Base-by-base conservation (phyloP, 2,113 vertebrate genomes). In the Mesitornis unicolor region DNA sequence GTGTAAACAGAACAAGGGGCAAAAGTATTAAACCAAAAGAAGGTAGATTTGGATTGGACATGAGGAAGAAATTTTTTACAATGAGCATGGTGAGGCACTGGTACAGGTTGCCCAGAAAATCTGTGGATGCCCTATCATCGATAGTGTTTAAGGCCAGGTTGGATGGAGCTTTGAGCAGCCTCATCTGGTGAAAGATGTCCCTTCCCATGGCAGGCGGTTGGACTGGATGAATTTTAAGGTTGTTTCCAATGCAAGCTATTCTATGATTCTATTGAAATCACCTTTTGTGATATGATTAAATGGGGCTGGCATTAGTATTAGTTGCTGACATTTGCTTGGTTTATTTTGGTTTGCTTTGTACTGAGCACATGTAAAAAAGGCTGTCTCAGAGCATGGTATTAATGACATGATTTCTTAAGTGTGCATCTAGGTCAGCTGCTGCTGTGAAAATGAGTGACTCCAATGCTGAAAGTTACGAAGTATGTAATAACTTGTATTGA, bases 381-480 rank as follows among this genome's bases (percentile, higher is more conserved):
- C 61, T 40, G 73, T 81, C 45, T 90, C 25, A 11, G 48, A 48
- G 42, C 24, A 25, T 11, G 36, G 8, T 11, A 22, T 36, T 67
- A 80, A 93, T 83, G 40, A 21, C 18, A 13, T 6, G 59, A 22
- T 82, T 94, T 92, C 33, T 56, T 33, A 20, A 65, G 12, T 4
- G 17, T 60, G 85, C 60, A 68, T 64, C 74, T 22, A n/a, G 87
- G 76, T 91, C 80, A 84, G 86, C 50, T 80, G 61, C 76, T 92
- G 87, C 92, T 95, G 38, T 51, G 53, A 80, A 74, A 93, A 51
- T 40, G 87, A 94, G 82, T 29, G 57, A 75, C 84, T 24, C 29
- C 75, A 90, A 89, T 93, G 67, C 74, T 69, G 24, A 43, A 96
- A 90, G 89, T 96, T 94, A 77, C 65, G 50, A n/a, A 71, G 36